Base-by-base conservation (phyloP, 2,797 vertebrate genomes). In the Muraenolepis orangiensis region DNA sequence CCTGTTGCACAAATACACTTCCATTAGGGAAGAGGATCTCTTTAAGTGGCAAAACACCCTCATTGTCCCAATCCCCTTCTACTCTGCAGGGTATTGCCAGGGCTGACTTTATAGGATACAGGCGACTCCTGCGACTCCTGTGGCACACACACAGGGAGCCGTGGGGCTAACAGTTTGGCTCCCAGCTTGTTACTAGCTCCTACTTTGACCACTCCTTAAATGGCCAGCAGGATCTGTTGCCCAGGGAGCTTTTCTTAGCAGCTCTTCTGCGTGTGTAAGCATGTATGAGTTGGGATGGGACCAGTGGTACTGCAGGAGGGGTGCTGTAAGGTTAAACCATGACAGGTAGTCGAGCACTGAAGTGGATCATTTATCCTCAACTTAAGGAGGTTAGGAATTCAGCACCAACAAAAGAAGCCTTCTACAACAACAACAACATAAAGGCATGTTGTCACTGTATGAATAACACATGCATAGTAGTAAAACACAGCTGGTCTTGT, bases 211-310 rank as follows among this genome's bases (percentile, higher is more conserved):
- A 71, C 80, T 87, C 88, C 90, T 84, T 89, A 92, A 76, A 92
- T 82, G 87, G 87, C 40, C 78, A 77, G 74, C 67, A 70, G 74
- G 34, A 66, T 67, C 46, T 74, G 75, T 73, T 2, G 11, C 67
- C 79, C 23, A 13, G 1, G 72, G 80, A 1, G 84, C 87, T 92
- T 91, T 91, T 91, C 84, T 91, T 91, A 91, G 88, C 83, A 76
- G 76, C 78, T 82, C 74, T 71, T 82, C 83, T 87, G 84, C 82
- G 83, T 85, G 85, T 81, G 82, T 87, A 86, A 88, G 84, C 82
- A 90, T 82, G 76, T 84, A 66, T n/a, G 73, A 80, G 84, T 85
- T 71, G 72, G 20, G 66, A 64, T 67, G 38, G 64, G 0, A 67
- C 12, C 28, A 31, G 30, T 16, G 30, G 57, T 30, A 67, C 12